Evolutionary conservation across 2,888 invertebrate genomes (phyloP), one percentile per base, ranked within the genome.

Genomic region (Chirona hameri): DNA sequence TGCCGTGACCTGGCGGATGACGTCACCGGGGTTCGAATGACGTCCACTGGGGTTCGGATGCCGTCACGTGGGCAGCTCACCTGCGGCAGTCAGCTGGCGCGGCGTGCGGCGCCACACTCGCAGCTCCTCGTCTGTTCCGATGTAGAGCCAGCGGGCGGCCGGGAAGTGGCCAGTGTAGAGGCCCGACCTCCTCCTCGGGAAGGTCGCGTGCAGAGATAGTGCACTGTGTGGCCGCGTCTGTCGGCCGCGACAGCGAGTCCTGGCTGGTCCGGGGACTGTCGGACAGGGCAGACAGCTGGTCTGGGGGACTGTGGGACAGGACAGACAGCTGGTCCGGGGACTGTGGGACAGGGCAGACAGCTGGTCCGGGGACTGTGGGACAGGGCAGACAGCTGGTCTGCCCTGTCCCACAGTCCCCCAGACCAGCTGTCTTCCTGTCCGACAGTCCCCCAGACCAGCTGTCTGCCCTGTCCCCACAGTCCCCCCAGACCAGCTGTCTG

Each of bases 91-190:
- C 76, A 24, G 21, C 21, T 46, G 21, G 0, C 76, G 76, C 1
- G 76, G 76, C 10, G 9, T 7, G 21, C 39, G 39, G 1, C 76
- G 76, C 76, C 76, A 76, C 76, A 92, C 91, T 86, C 90, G 90
- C 84, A 91, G 89, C 86, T 92, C 92, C 85, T 94, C 94, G 81
- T 91, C 89, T 85, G 94, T 93, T 0, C 93, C 92, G 81, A 95
- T 91, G 86, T 93, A 93, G 48, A 94, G 91, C 92, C 95, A 95
- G 57, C 91, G 91, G 21, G 92, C 91, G 65, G 91, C 90, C 39
- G 91, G 91, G 87, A 93, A 94, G 85, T 93, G 92, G 83, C 93
- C 94, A 83, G 92, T 91, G 87, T 95, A 94, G 80, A 94, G 90
- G 57, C 93, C 94, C 88, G 83, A 84, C 81, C n/a, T 85, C 85